Conservation (phyloP, 1,140 invertebrate species). For the Eriosoma lanigerum region DNA sequence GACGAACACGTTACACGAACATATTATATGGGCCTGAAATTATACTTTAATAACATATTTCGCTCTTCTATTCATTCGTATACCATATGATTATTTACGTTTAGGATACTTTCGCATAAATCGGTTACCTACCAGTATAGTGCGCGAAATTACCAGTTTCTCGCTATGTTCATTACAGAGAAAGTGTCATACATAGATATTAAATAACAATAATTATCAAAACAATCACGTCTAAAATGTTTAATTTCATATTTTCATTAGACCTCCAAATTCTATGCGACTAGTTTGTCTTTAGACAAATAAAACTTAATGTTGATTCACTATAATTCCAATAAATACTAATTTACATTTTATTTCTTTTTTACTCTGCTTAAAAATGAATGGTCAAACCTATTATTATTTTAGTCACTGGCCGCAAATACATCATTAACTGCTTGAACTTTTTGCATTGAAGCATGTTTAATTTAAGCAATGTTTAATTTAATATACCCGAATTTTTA, state of each 20-base stretch:
- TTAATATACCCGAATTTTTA: too few relatives aligned
- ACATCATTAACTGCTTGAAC: too few relatives aligned
- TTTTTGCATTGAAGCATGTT: too few relatives aligned
- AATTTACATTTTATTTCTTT: too few relatives aligned
- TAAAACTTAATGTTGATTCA: too few relatives aligned
- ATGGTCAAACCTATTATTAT: too few relatives aligned
- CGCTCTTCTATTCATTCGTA: not conserved
- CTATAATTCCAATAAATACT: too few relatives aligned
- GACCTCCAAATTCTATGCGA: too few relatives aligned
- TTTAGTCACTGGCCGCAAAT: too few relatives aligned
- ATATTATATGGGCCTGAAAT: not conserved
- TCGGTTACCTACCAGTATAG: not conserved
- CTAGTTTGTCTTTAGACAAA: too few relatives aligned
- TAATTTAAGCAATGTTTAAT: too few relatives aligned
- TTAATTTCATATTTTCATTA: constrained; percentile 17
- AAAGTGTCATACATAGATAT: constrained; percentile 25
- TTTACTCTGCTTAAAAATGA: too few relatives aligned
- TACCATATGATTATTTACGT: constrained; percentile 15
- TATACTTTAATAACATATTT: constrained; percentile 28
- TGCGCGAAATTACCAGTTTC: constrained; percentile 5
- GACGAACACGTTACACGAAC: not conserved
- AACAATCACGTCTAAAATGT: not conserved
- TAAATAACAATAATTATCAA: constrained; percentile 12
- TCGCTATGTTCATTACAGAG: constrained; percentile 6
- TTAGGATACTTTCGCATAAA: constrained; percentile 42